phyloP scores from a whole-genome alignment of 2,113 vertebrate genomes.

The Ctenodactylus gundi region DNA sequence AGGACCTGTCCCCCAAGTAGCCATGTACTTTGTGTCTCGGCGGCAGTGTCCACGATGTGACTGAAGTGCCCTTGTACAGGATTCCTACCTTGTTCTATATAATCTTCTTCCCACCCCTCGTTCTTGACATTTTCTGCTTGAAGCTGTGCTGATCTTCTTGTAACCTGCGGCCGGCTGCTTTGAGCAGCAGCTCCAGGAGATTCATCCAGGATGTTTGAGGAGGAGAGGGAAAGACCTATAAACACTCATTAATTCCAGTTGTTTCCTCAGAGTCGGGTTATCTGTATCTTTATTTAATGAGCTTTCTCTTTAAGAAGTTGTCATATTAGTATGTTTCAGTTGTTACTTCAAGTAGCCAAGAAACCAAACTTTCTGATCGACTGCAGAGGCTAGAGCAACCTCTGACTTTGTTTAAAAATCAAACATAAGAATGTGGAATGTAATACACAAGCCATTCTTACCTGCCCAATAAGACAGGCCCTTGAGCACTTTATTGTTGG shows the following conservation, averaged over 20 bases:
- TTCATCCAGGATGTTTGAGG: background rate
- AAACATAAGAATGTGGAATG: background rate
- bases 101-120: background rate
- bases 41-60: background rate
- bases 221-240: slow-evolving; percentile 17
- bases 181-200: background rate
- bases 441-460: background rate
- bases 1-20: background rate
- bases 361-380: background rate
- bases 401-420: background rate
- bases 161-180: background rate
- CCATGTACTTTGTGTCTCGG: background rate
- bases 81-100: accelerated
- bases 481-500: background rate
- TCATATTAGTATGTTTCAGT: background rate
- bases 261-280: slow-evolving; percentile 13
- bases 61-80: background rate
- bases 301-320: slow-evolving; percentile 16
- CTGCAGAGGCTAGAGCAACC: background rate
- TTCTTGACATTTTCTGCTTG: background rate
- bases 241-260: background rate
- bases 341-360: slow-evolving; percentile 11
- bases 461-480: background rate
- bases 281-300: background rate
- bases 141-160: background rate